phyloP scores from a whole-genome alignment of 2,113 vertebrate genomes.

The Callocephalon fimbriatum region DNA sequence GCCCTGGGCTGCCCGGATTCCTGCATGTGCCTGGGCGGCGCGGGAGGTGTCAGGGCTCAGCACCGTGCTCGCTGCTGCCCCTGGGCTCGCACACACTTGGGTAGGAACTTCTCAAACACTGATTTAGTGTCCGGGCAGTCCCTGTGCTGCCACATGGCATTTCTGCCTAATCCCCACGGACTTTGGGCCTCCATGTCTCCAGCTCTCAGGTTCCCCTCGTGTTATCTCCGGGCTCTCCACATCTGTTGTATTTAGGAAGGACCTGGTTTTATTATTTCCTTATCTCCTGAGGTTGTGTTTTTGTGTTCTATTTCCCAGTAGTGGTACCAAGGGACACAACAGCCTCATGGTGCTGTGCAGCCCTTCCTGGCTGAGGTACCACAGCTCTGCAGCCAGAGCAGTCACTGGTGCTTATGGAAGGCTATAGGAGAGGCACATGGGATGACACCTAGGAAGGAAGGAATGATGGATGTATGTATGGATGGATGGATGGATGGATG shows the following conservation, averaged over 20 bases:
- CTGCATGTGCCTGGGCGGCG: not conserved
- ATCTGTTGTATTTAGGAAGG: not conserved
- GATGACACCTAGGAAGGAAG: not conserved
- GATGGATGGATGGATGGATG: not conserved
- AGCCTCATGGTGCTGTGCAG: not conserved
- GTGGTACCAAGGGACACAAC: not conserved
- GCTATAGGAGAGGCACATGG: not conserved
- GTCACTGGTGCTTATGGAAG: not conserved
- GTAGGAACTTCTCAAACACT: not conserved
- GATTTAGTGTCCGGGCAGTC: not conserved
- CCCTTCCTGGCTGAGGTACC: not conserved
- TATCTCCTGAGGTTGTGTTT: not conserved
- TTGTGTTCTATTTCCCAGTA: not conserved
- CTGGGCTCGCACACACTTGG: fast-evolving
- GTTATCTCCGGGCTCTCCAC: not conserved
- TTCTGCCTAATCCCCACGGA: not conserved
- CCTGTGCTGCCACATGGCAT: not conserved
- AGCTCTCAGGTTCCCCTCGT: not conserved
- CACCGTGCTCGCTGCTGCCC: fast-evolving
- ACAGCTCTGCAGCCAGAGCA: not conserved
- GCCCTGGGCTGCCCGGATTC: constrained; percentile 50
- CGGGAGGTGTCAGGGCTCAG: not conserved
- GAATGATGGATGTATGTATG: not conserved
- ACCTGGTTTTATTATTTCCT: not conserved
- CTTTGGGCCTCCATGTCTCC: not conserved